phyloP scores from a whole-genome alignment of 2,113 vertebrate species.

The Serranochromis macrocephalus region DNA sequence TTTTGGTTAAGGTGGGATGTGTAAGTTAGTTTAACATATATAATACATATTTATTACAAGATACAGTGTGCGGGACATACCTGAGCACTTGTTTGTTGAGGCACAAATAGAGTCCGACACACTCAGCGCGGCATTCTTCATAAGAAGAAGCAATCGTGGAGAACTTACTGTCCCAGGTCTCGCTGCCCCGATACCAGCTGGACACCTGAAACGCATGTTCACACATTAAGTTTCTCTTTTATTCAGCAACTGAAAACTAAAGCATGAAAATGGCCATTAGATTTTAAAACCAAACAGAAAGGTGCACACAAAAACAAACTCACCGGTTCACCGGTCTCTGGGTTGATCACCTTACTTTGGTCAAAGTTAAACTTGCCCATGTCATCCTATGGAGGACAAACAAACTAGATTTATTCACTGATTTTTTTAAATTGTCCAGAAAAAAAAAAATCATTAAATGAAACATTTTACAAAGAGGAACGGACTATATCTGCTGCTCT shows the following conservation, averaged over 20 bases:
- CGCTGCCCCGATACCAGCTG: constrained; percentile 84
- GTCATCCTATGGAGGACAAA: constrained; percentile 68
- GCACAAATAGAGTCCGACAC: constrained; percentile 86
- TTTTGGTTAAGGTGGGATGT: background rate
- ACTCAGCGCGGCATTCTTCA: constrained; percentile 87
- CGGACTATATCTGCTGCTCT: background rate
- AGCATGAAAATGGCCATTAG: background rate
- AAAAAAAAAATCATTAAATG: background rate
- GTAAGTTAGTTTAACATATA: rapidly evolving
- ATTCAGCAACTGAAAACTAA: background rate
- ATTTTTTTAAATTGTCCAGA: background rate
- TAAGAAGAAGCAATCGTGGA: constrained; percentile 86
- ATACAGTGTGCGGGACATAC: constrained; percentile 31
- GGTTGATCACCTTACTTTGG: constrained; percentile 74
- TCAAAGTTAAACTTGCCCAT: constrained; percentile 83
- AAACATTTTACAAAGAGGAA: background rate
- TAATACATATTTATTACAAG: background rate
- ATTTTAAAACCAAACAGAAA: background rate
- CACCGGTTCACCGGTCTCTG: constrained; percentile 81
- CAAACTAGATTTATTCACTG: background rate
- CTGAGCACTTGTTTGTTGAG: constrained; percentile 79
- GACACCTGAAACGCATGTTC: constrained; percentile 66
- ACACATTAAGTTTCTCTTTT: background rate
- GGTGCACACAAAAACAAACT: constrained; percentile 15
- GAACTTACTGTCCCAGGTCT: constrained; percentile 92